phyloP scores from a whole-genome alignment of 2,113 vertebrate species.

The Plotosus lineatus region DNA sequence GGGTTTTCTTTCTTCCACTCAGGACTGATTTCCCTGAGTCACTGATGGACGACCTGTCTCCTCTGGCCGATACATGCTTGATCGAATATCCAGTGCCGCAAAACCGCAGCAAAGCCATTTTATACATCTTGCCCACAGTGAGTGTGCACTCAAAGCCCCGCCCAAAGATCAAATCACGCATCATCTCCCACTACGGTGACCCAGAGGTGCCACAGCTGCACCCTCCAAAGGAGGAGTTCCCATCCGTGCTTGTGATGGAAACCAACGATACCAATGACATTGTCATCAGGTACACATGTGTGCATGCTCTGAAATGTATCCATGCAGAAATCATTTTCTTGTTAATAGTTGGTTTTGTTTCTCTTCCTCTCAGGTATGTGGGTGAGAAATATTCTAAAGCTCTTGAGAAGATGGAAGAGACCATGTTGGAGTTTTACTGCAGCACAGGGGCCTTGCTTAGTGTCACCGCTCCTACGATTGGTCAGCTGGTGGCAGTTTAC shows the following conservation, averaged over 20 bases:
- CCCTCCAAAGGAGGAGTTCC: conserved; percentile 76
- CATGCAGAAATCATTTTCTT: no score
- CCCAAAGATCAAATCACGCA: conserved; percentile 17
- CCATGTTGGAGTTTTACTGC: conserved; percentile 82
- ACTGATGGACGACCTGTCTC: conserved; percentile 76
- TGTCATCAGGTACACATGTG: conserved; percentile 75
- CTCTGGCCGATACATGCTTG: conserved; percentile 78
- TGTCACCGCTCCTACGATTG: conserved; percentile 63
- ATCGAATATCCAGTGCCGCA: conserved; percentile 79
- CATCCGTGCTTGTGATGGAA: conserved; percentile 85
- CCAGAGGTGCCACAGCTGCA: conserved; percentile 70
- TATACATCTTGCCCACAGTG: conserved; percentile 74
- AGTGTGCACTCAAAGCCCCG: conserved; percentile 57
- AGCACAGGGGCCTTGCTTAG: conserved; percentile 47
- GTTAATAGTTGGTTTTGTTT: neutral
- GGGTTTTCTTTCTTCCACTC: neutral
- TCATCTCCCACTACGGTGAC: conserved; percentile 49
- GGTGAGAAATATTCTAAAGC: conserved; percentile 85
- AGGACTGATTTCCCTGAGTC: conserved; percentile 75
- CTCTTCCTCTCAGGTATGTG: conserved; percentile 77
- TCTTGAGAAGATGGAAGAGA: conserved; percentile 86
- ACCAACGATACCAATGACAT: conserved; percentile 79
- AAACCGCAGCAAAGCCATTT: conserved; percentile 82
- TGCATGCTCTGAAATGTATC: no score
- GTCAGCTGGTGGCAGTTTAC: conserved; percentile 81